Percentiles rank a stretch among this genome's conserved stretches.
Conservation (phyloP, 2,113 vertebrate species). For the Petaurus breviceps region DNA sequence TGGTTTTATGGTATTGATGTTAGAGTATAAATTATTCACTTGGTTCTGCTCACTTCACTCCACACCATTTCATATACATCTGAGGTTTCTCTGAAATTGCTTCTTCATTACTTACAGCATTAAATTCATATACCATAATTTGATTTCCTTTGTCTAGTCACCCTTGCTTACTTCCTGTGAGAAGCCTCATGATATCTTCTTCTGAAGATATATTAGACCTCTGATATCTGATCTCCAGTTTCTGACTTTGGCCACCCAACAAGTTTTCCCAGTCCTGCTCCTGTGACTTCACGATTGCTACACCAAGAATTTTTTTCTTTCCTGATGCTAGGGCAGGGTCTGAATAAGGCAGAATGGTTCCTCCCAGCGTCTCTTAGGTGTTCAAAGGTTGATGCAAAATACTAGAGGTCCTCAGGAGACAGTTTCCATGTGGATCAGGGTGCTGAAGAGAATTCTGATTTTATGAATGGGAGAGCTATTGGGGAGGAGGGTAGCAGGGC, state of each 20-base stretch:
- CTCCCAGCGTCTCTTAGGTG: not conserved
- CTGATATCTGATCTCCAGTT: conserved; percentile 45
- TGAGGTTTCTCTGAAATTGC: not conserved
- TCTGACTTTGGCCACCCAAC: conserved; percentile 46
- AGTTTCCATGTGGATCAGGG: not conserved
- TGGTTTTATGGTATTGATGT: not conserved
- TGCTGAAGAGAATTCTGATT: conserved; percentile 1
- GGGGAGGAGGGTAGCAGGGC: not conserved
- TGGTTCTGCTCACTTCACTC: not conserved
- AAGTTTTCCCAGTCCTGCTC: conserved; percentile 57
- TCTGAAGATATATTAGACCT: conserved; percentile 35
- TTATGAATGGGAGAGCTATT: not conserved
- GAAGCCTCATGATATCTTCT: conserved; percentile 3
- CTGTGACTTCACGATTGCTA: conserved; percentile 19
- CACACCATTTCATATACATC: not conserved
- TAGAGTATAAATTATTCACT: not conserved
- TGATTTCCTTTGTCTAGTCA: not conserved
- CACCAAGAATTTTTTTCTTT: conserved; percentile 24
- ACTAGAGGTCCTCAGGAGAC: not conserved
- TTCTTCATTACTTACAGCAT: not conserved
- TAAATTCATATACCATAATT: not conserved
- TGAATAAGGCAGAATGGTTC: not conserved
- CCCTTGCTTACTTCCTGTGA: not conserved
- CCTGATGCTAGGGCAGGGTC: not conserved
- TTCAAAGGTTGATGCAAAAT: not conserved